Percentiles rank a stretch among this genome's conserved stretches.
phyloP scores from a whole-genome alignment of 2,113 vertebrate genomes.

The Lathamus discolor region DNA sequence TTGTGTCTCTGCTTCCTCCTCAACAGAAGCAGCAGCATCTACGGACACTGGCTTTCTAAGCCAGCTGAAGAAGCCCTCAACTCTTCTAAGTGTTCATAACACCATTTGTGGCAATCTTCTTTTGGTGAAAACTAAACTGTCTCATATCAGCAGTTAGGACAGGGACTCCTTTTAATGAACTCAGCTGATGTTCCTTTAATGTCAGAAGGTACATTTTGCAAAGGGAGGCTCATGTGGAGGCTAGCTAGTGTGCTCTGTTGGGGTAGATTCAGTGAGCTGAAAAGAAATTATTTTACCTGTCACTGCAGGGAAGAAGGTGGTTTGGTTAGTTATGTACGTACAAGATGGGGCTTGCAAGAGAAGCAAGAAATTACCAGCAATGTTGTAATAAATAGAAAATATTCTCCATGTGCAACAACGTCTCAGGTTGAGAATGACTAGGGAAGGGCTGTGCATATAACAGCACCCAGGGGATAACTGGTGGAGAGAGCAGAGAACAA shows the following conservation, averaged over 20 bases:
- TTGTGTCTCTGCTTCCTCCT: not conserved
- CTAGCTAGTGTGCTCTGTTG: accelerated
- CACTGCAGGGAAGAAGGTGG: not conserved
- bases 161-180: not conserved
- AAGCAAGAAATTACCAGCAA: not conserved
- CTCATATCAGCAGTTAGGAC: not conserved
- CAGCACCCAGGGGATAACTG: not conserved
- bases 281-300: not conserved
- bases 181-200: not conserved
- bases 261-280: not conserved
- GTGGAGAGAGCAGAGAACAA: not conserved
- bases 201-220: not conserved
- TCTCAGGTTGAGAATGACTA: not conserved
- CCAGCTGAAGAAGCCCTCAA: not conserved
- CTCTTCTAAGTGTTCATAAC: not conserved
- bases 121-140: not conserved
- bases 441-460: not conserved
- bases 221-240: not conserved
- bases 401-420: not conserved
- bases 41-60: not conserved
- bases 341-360: not conserved
- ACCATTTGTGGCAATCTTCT: not conserved
- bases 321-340: not conserved
- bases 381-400: not conserved
- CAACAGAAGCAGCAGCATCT: not conserved